phyloP scores from a whole-genome alignment of 1,140 invertebrate genomes.

The Bilobella aurantiaca region DNA sequence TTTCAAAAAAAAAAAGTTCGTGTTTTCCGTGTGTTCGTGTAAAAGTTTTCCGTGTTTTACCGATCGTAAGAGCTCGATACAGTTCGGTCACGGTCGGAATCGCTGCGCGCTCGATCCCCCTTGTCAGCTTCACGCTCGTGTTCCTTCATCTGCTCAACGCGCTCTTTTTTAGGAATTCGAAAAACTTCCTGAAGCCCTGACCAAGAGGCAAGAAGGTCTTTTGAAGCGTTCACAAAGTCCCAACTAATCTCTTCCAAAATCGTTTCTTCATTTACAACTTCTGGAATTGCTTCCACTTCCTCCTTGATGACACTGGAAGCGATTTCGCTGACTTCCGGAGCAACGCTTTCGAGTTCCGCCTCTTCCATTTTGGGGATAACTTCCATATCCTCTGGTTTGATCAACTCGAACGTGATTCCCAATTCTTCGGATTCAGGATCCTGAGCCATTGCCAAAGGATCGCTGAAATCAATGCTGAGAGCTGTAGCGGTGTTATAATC shows the following conservation, averaged over 20 bases:
- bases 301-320: neutral
- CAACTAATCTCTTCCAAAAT: slow-evolving; percentile 3
- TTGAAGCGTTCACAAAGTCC: slow-evolving; percentile 46
- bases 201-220: slow-evolving; percentile 61
- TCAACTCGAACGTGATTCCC: no score
- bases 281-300: slow-evolving; percentile 17
- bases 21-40: no score
- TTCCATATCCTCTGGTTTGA: no score
- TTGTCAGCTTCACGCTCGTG: slow-evolving; percentile 73
- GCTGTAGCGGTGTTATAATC: no score
- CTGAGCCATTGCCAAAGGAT: no score
- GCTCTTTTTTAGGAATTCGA: slow-evolving; percentile 87
- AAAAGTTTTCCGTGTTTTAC: no score
- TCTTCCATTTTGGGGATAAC: no score
- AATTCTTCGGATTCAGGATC: no score
- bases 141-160: slow-evolving; percentile 84
- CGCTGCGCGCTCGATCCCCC: neutral
- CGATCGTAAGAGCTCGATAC: neutral
- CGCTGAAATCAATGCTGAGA: no score
- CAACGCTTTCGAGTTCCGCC: no score
- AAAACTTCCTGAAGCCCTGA: slow-evolving; percentile 75
- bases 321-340: neutral
- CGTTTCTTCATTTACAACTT: slow-evolving; percentile 11
- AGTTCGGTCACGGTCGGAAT: neutral
- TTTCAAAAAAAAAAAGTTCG: no score